Evolutionary conservation across 1,140 invertebrate species (phyloP), one percentile per base, ranked within the genome.

Genomic region (Tribolium madens): DNA sequence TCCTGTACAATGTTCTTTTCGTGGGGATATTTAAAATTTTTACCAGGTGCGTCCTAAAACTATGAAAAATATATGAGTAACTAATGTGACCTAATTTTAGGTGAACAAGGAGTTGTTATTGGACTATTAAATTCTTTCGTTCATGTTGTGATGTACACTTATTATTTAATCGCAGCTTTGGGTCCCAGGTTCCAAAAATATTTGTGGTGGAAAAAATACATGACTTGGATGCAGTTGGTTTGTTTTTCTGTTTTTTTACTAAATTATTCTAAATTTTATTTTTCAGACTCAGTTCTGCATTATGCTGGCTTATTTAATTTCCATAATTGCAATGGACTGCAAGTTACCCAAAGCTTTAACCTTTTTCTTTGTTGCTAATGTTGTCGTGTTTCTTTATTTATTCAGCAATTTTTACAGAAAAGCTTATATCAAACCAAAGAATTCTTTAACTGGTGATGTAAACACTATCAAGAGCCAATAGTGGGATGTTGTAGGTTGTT

Each of bases 161-260:
- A 95, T 82, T 95, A 95, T 84, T 85, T 93, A 15, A 86, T 94
- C 26, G 88, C 93, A 0, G 92, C 93, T 0, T 82, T 94, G 60
- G 92, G 92, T 9, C 92, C 92, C 2, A 81, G 87, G 14, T 90
- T 92, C 76, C 91, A 89, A 81, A 92, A 92, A 79, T 93, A 92
- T 78, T 84, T 94, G 1, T 94, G 93, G 93, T 95, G 93, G 92
- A 95, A 95, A 82, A 93, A 91, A 82, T 93, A 95, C 84, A 90
- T 95, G 85, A 95, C 93, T 0, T 87, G 87, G 81, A 88, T 94
- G 46, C 93, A 95, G 85, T 84, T 95, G 87, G 92, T 91, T 86
- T 12, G 31, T 15, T 50, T 75, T 9, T 14, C 33, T 76, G n/a
- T 31, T 71, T 48, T 2, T 47, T 13, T 52, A 13, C 31, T 74